Evolutionary conservation across 2,113 vertebrate species (phyloP).

Genomic region (Accipiter virgatus): DNA sequence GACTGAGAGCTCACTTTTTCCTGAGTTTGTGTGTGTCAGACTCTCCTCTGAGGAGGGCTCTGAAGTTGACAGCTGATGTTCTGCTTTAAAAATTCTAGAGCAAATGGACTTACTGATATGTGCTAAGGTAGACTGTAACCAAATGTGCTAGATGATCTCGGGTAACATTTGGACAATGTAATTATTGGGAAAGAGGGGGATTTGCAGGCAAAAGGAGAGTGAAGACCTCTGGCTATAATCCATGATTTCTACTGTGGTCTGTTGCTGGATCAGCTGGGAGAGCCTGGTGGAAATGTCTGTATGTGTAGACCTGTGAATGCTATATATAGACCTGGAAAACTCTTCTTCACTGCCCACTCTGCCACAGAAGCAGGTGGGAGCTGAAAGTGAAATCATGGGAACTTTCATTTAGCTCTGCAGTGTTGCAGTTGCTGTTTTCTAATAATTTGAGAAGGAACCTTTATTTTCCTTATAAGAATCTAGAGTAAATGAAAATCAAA

Average conservation of each 20-base stretch:
- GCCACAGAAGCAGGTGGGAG: neutral
- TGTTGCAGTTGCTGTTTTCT: neutral
- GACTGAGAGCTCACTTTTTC: fast-evolving
- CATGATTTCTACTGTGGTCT: neutral
- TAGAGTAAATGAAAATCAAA: neutral
- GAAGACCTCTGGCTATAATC: neutral
- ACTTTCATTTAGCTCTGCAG: neutral
- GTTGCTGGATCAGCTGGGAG: neutral
- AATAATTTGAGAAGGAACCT: neutral
- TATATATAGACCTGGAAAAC: neutral
- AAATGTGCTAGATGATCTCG: neutral
- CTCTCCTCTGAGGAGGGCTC: neutral
- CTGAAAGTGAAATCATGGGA: neutral
- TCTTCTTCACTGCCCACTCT: neutral
- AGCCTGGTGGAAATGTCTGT: neutral
- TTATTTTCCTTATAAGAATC: neutral
- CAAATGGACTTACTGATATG: neutral
- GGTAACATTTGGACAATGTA: neutral
- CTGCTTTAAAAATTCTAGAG: neutral
- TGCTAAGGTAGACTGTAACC: neutral
- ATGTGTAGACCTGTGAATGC: neutral
- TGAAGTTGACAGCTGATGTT: neutral
- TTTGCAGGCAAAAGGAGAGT: neutral
- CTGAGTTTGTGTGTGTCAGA: neutral
- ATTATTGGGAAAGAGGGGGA: neutral